phyloP scores from a whole-genome alignment of 2,888 invertebrate species.

The Scaeva pyrastri region DNA sequence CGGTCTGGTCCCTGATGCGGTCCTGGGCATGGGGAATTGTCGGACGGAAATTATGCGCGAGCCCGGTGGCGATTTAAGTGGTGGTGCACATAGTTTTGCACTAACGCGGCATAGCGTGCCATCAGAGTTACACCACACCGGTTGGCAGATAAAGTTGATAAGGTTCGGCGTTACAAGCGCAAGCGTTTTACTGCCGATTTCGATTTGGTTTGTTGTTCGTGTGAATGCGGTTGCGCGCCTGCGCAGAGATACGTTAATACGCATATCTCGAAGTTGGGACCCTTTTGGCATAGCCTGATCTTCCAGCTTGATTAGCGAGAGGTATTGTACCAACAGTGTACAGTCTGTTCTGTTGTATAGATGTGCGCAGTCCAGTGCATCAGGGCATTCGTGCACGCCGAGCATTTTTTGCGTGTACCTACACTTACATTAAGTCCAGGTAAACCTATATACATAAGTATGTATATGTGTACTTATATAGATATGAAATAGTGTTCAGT shows the following conservation, averaged over 20 bases:
- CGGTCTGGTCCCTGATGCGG: conserved; percentile 36
- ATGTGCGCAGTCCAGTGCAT: background rate
- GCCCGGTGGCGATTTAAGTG: conserved; percentile 76
- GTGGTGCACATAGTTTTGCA: conserved; percentile 76
- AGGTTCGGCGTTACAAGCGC: conserved; percentile 65
- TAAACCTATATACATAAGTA: too few relatives aligned
- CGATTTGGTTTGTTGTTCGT: conserved; percentile 31
- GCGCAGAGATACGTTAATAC: conserved; percentile 47
- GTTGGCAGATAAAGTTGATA: conserved; percentile 76
- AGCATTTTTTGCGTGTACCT: conserved; percentile 21
- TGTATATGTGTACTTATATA: too few relatives aligned
- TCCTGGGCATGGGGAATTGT: conserved; percentile 35
- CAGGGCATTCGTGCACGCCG: conserved; percentile 28
- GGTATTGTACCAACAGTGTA: conserved; percentile 10
- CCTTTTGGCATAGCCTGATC: conserved; percentile 65
- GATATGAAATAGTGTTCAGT: conserved; percentile 36
- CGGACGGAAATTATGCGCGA: conserved; percentile 75
- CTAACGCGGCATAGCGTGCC: conserved; percentile 74
- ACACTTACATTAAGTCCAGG: background rate
- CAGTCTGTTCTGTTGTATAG: background rate
- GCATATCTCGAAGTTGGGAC: conserved; percentile 55
- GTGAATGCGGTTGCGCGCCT: conserved; percentile 61
- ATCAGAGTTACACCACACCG: conserved; percentile 70
- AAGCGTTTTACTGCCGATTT: conserved; percentile 64
- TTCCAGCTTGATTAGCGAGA: conserved; percentile 45